Percentiles rank a stretch among this genome's conserved stretches.
These are phyloP conservation scores for Halcyon badia DNA, from an alignment of 2,797 vertebrate genomes.

Conservation along the genomic window DNA sequence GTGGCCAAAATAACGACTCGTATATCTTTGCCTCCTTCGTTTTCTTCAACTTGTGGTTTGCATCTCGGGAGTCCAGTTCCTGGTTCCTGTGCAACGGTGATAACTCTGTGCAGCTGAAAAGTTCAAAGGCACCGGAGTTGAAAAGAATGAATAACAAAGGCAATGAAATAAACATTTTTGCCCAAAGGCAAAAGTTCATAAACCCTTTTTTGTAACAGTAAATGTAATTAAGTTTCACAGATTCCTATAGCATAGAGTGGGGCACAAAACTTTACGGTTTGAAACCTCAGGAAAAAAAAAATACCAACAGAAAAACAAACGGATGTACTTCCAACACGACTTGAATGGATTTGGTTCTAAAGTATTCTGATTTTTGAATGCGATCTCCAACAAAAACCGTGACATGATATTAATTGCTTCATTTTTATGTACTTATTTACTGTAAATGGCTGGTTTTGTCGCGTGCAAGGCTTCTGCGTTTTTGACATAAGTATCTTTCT, in stretches of 20 bases:
- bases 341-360: conserved; percentile 56
- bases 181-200: conserved; percentile 87
- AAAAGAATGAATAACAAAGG: conserved; percentile 86
- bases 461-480: neutral
- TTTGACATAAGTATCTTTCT: conserved; percentile 6
- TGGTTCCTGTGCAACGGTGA: conserved; percentile 84
- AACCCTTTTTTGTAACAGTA: conserved; percentile 85
- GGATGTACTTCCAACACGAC: conserved; percentile 51
- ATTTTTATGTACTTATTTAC: neutral
- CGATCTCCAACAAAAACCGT: conserved; percentile 21
- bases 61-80: conserved; percentile 78
- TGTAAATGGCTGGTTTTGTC: neutral
- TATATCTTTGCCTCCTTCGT: conserved; percentile 83
- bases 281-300: conserved; percentile 73
- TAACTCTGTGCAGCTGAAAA: conserved; percentile 87
- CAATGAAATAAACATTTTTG: conserved; percentile 89
- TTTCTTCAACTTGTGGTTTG: conserved; percentile 84
- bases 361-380: conserved; percentile 58
- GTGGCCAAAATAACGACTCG: conserved; percentile 86
- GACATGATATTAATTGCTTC: neutral
- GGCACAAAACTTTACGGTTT: conserved; percentile 75
- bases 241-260: conserved; percentile 81
- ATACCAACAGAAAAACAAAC: conserved; percentile 75
- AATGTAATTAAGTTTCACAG: conserved; percentile 87
- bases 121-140: conserved; percentile 86